Base-by-base conservation (phyloP, 2,888 invertebrate species). In the Mesochorus sp. region DNA sequence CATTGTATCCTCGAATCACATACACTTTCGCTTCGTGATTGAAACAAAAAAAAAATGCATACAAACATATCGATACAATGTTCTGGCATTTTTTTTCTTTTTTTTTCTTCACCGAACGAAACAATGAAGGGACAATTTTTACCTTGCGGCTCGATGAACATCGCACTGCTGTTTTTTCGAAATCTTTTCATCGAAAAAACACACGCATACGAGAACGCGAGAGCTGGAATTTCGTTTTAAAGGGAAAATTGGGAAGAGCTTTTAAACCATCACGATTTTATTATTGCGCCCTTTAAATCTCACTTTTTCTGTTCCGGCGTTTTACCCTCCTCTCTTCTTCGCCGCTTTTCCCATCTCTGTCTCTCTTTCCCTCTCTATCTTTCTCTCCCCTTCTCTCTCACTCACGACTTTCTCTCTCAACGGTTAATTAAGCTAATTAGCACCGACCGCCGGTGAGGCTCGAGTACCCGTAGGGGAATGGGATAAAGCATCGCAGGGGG, bases 351-450 rank as follows among this genome's bases (percentile, higher is more conserved):
- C 17, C 31, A 49, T 59, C 66, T 47, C 67, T 47, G 34, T 59
- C 39, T 64, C 49, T 66, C 61, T 57, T 61, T 28, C 57, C 5
- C 12, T 17, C 34, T 19, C 17, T 24, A 2, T 8, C 44, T 21
- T 31, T 26, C 66, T 59, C 49, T 49, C 2, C 10, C 19, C n/a
- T 0, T 31, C 34, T 34, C n/a, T 4, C 4, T 28, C 42, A 6
- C 26, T 31, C 61, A 51, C 67, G 73, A 64, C n/a, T n/a, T n/a
- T n/a, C n/a, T n/a, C n/a, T n/a, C n/a, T n/a, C n/a, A 53, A 70
- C 80, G 49, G 71, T 72, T 80, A 75, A 80, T 75, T 81, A 80
- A 78, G 80, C 76, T 81, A 81, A 81, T 81, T 81, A 81, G 76
- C 76, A 79, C 66, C 73, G 67, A 79, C 68, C 70, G 64, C 74